A percentile compares a stretch with the other conserved stretches of the same genome.
Conservation (phyloP, 2,888 invertebrate genomes). For the Athalia circularis region DNA sequence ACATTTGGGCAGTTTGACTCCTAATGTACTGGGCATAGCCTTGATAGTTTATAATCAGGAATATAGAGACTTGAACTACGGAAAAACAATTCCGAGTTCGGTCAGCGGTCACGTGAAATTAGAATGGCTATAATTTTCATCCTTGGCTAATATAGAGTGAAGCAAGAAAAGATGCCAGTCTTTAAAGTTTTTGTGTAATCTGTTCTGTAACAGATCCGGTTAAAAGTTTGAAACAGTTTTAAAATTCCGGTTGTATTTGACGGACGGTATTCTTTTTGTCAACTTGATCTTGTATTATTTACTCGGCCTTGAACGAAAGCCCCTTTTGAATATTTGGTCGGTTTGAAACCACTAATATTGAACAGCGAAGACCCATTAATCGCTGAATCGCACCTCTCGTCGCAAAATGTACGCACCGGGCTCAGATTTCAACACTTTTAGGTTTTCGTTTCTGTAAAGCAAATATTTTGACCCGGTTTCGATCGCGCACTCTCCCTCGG, state of each 20-base stretch:
- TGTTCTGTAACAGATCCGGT: neutral
- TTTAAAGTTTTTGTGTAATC: constrained; percentile 15
- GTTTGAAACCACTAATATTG: constrained; percentile 1
- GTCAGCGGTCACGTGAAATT: constrained; percentile 3
- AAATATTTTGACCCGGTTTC: constrained; percentile 16
- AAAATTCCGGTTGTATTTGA: neutral
- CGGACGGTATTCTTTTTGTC: neutral
- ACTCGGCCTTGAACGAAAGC: neutral
- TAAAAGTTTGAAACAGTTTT: neutral
- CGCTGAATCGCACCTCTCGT: neutral
- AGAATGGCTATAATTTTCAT: neutral
- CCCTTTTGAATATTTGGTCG: too few species aligned
- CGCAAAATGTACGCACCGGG: constrained; percentile 5
- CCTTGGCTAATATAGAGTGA: neutral
- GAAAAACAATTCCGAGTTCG: neutral
- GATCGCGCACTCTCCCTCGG: neutral
- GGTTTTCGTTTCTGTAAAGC: constrained; percentile 7
- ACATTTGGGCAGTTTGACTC: too few species aligned
- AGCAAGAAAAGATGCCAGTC: constrained; percentile 20
- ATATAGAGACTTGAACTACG: too few species aligned
- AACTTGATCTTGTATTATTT: neutral
- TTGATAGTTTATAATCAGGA: too few species aligned
- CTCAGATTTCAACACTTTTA: constrained; percentile 19
- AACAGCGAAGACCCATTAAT: neutral
- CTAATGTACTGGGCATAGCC: too few species aligned